phyloP scores from a whole-genome alignment of 2,797 vertebrate species.

The Myiothlypis coronata region DNA sequence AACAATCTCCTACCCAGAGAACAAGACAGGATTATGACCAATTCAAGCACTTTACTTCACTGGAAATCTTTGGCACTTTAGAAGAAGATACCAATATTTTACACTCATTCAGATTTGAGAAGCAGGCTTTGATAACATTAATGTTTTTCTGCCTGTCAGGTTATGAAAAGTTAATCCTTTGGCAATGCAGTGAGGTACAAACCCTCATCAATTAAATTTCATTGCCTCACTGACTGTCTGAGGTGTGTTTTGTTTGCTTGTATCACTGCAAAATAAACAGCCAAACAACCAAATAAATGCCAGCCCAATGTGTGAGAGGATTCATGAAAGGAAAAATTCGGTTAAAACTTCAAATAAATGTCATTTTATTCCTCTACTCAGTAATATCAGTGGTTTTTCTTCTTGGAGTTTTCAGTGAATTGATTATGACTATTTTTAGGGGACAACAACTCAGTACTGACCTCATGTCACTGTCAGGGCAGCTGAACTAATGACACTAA shows the following conservation, averaged over 20 bases:
- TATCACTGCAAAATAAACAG: neutral
- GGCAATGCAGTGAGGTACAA: neutral
- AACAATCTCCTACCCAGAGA: neutral
- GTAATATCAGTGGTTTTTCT: neutral
- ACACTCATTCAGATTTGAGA: neutral
- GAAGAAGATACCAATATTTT: neutral
- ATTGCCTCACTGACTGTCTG: neutral
- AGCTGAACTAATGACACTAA: neutral
- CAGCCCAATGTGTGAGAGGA: neutral
- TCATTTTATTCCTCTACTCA: neutral
- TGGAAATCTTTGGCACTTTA: neutral
- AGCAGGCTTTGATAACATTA: neutral
- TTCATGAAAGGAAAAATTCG: neutral
- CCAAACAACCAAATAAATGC: neutral
- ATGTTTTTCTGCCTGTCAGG: neutral
- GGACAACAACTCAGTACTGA: neutral
- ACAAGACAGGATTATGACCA: too few species aligned
- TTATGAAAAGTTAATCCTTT: neutral
- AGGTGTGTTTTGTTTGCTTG: neutral
- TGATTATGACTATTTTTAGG: neutral
- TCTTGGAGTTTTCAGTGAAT: neutral
- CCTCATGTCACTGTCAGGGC: neutral
- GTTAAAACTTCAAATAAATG: neutral
- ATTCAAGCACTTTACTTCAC: neutral
- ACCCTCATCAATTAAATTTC: neutral